Evolutionary conservation across 2,888 invertebrate genomes (phyloP).

Genomic region (Apodemia mormo): DNA sequence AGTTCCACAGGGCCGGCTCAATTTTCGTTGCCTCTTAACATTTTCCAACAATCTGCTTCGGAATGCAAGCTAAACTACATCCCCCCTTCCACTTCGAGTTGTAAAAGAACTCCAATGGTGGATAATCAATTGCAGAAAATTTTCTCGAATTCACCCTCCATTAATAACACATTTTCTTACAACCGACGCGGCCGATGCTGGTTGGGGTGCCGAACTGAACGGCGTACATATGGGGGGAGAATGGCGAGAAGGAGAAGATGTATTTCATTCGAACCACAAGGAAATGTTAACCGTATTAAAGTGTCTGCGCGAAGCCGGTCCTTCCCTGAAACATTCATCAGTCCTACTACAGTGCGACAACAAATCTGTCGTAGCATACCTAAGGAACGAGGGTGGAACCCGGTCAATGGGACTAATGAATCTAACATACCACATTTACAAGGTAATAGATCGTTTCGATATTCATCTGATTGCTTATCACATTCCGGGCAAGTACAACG

Average conservation of each 20-base stretch:
- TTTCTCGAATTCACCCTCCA: no score
- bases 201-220: slow-evolving; percentile 39
- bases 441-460: no score
- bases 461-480: no score
- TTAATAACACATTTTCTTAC: slow-evolving; percentile 27
- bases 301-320: slow-evolving; percentile 26
- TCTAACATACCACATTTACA: no score
- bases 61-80: no score
- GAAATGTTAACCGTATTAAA: slow-evolving; percentile 36
- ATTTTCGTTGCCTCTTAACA: no score
- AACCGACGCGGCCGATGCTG: slow-evolving; percentile 34
- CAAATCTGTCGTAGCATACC: slow-evolving; percentile 38
- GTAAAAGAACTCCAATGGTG: no score
- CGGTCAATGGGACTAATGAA: no score
- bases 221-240: slow-evolving; percentile 24
- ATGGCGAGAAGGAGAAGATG: slow-evolving; percentile 30
- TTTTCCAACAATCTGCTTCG: no score
- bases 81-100: no score
- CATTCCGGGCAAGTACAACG: no score
- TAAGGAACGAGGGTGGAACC: slow-evolving; percentile 45
- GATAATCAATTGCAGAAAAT: no score
- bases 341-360: slow-evolving; percentile 42
- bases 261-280: slow-evolving; percentile 36
- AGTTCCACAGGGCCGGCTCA: background rate
- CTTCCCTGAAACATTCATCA: slow-evolving; percentile 19